Conservation (phyloP, 2,888 invertebrate genomes). For the Acanthosepion lycidas region DNA sequence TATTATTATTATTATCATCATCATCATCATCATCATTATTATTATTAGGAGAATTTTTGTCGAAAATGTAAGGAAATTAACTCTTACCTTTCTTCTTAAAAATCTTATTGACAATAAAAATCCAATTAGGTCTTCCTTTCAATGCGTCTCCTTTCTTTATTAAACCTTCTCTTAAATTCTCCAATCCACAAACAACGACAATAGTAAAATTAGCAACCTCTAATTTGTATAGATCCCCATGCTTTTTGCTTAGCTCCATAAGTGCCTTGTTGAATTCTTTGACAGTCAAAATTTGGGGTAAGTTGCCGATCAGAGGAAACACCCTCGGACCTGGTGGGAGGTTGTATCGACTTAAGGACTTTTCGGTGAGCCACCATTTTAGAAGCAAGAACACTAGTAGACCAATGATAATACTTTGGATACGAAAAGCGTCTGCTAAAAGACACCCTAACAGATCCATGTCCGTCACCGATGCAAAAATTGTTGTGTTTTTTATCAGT, state of each 20-base stretch:
- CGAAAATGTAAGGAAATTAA: not conserved
- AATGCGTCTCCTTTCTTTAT: not conserved
- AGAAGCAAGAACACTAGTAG: not conserved
- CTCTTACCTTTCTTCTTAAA: conserved; percentile 39
- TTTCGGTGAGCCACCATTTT: not conserved
- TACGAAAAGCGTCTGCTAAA: not conserved
- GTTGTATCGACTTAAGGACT: not conserved
- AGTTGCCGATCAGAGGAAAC: conserved; percentile 48
- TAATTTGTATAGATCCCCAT: conserved; percentile 55
- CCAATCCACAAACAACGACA: conserved; percentile 51
- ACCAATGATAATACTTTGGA: not conserved
- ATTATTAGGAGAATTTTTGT: too few species aligned
- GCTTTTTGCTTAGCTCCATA: conserved; percentile 15
- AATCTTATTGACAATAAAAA: not conserved
- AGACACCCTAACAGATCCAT: not conserved
- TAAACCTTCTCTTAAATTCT: not conserved
- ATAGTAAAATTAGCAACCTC: conserved; percentile 51
- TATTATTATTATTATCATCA: too few species aligned
- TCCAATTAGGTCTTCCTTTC: not conserved
- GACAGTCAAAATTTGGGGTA: conserved; percentile 47
- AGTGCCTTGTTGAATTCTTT: not conserved
- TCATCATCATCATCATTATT: too few species aligned
- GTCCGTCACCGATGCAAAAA: too few species aligned
- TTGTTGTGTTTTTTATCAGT: too few species aligned
- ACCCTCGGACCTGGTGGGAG: conserved; percentile 48